These are phyloP conservation scores for Cylas formicarius DNA, from an alignment of 1,140 invertebrate species.

Conservation along the genomic window DNA sequence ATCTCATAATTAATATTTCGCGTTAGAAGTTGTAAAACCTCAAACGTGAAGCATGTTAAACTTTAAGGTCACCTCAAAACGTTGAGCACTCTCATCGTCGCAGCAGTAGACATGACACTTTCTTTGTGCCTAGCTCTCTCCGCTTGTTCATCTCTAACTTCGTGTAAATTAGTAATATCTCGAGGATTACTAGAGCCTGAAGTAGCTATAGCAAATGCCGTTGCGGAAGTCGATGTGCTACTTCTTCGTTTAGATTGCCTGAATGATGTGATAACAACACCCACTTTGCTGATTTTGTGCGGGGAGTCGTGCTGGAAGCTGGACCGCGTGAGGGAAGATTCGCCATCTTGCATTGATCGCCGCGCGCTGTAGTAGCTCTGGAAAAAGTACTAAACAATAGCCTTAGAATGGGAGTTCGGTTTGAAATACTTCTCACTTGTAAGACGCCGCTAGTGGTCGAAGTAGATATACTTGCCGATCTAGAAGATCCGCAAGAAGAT, in stretches of 20 bases:
- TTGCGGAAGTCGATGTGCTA: conserved; percentile 81
- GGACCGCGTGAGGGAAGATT: conserved; percentile 44
- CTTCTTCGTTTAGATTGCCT: conserved; percentile 82
- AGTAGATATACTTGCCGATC: conserved; percentile 36
- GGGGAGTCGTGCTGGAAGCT: conserved; percentile 54
- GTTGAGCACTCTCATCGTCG: conserved; percentile 88
- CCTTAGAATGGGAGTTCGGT: not conserved
- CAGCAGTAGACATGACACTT: conserved; percentile 83
- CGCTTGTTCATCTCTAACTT: conserved; percentile 29
- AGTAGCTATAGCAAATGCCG: conserved; percentile 87
- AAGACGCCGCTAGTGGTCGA: conserved; percentile 28
- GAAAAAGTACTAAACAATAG: conserved; percentile 18
- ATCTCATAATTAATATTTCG: conserved; percentile 1
- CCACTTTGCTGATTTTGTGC: conserved; percentile 62
- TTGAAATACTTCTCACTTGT: conserved; percentile 19
- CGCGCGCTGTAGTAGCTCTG: conserved; percentile 44
- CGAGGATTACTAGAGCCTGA: conserved; percentile 78
- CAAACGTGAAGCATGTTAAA: not conserved
- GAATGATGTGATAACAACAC: conserved; percentile 89
- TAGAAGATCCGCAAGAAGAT: conserved; percentile 32
- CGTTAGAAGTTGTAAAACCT: not conserved
- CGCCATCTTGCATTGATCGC: conserved; percentile 45
- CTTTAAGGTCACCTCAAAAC: conserved; percentile 55
- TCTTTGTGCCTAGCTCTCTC: conserved; percentile 59
- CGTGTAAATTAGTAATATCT: conserved; percentile 44